These are phyloP conservation scores for Xenopus petersii DNA, from an alignment of 2,797 vertebrate species.

Conservation along the genomic window DNA sequence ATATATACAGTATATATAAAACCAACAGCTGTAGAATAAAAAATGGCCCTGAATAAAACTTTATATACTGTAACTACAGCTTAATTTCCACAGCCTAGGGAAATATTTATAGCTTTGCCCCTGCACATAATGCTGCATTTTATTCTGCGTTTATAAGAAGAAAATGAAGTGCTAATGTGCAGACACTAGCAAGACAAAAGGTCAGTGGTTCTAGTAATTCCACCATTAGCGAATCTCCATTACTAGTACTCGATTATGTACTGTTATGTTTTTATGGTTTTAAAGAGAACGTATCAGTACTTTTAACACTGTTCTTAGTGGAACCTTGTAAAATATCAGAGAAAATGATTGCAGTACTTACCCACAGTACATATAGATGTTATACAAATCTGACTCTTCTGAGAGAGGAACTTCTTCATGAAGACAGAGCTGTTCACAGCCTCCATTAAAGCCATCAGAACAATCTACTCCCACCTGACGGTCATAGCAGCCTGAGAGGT, in stretches of 20 bases:
- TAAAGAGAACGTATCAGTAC: not conserved
- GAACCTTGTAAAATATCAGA: not conserved
- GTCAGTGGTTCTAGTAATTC: not conserved
- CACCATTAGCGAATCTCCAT: not conserved
- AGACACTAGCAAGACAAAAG: not conserved
- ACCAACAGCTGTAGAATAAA: too few relatives aligned
- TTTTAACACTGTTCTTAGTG: not conserved
- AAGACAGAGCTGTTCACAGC: constrained; percentile 96
- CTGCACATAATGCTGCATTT: too few relatives aligned
- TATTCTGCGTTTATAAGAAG: not conserved
- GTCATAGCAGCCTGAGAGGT: constrained; percentile 93
- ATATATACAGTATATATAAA: too few relatives aligned
- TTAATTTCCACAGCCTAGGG: too few relatives aligned
- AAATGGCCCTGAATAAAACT: too few relatives aligned
- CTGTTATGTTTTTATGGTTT: not conserved
- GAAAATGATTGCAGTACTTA: constrained; percentile 60
- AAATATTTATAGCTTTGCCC: too few relatives aligned
- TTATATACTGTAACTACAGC: too few relatives aligned
- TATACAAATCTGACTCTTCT: constrained; percentile 89
- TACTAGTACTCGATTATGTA: not conserved
- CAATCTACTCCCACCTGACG: constrained; percentile 95
- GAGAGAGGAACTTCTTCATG: constrained; percentile 92
- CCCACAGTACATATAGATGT: constrained; percentile 99
- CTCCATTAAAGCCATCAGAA: constrained; percentile 95
- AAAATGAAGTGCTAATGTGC: constrained; percentile 15